Evolutionary conservation across 2,113 vertebrate genomes (phyloP), one percentile per base, ranked within the genome.

Genomic region (Leucopsar rothschildi): DNA sequence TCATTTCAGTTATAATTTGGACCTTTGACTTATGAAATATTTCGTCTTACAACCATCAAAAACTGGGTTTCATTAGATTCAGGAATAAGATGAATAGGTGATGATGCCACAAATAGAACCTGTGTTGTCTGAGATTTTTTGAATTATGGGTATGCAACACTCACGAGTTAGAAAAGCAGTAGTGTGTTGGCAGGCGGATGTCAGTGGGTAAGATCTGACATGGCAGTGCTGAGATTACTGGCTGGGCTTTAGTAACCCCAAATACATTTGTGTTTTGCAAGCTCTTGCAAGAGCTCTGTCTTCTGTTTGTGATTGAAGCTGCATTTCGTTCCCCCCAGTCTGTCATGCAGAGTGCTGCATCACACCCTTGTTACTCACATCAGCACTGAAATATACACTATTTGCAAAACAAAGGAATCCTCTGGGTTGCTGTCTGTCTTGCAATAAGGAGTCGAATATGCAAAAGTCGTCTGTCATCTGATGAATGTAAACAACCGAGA

Each of bases 321-420:
- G 42, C 21, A 9, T 33, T 90, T 68, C 0, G 0, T 27, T 75
- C 33, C 53, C 33, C 9, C 2, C 31, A 4, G 45, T 29, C 22
- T 79, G 40, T 25, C 49, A 29, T 7, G 24, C 24, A 42, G 61
- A 69, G 81, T 4, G 5, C 3, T 29, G 23, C 45, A 65, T 52
- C 49, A 75, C 11, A 10, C 3, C 37, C 25, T 0, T 16, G 25
- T 78, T 56, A 53, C 25, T 79, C 27, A 24, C 53, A 39, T 20
- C 39, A 28, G 6, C 33, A 28, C 31, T 42, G 57, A 80, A 80
- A 59, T 33, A 28, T 6, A 6, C 31, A 50, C 33, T 35, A 12
- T 59, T 31, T 95, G 39, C 65, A 82, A 61, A 84, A 78, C 40
- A 18, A 53, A 60, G 45, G 56, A 87, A 82, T 77, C 11, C 23